These are phyloP conservation scores for Drosophila prosaltans DNA, from an alignment of 1,140 invertebrate genomes.

Conservation along the genomic window DNA sequence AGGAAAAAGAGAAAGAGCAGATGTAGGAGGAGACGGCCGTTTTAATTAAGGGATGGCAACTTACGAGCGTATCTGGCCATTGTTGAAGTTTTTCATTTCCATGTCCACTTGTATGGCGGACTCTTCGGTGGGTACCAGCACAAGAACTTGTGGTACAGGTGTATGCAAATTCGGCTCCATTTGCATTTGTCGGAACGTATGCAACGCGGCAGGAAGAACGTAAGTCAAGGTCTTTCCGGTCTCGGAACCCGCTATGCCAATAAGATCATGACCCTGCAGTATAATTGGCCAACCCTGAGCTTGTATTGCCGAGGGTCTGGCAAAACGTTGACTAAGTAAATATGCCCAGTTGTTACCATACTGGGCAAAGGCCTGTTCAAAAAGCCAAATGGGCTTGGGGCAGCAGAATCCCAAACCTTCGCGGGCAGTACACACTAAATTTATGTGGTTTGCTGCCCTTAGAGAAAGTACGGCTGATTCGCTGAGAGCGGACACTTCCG, in stretches of 20 bases:
- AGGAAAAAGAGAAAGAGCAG: not conserved
- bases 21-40: slow-evolving; percentile 48
- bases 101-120: slow-evolving; percentile 97
- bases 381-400: not conserved
- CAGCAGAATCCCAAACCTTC: not conserved
- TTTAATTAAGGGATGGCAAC: slow-evolving; percentile 81
- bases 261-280: slow-evolving; percentile 90
- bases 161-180: too few species aligned
- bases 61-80: slow-evolving; percentile 93
- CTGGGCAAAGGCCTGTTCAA: slow-evolving; percentile 8
- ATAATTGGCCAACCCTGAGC: slow-evolving; percentile 98
- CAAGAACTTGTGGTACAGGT: slow-evolving; percentile 86
- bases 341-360: not conserved
- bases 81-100: slow-evolving; percentile 97
- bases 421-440: not conserved
- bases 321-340: slow-evolving; percentile 55
- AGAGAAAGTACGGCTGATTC: not conserved
- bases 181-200: slow-evolving; percentile 93
- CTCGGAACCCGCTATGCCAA: slow-evolving; percentile 43
- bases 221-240: slow-evolving; percentile 97
- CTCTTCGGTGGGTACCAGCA: slow-evolving; percentile 94
- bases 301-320: slow-evolving; percentile 93
- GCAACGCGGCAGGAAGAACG: slow-evolving; percentile 96
- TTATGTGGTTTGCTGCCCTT: not conserved
- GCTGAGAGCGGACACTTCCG: not conserved